Evolutionary conservation across 2,113 vertebrate species (phyloP), one percentile per base, ranked within the genome.

Genomic region (Camelus dromedarius): DNA sequence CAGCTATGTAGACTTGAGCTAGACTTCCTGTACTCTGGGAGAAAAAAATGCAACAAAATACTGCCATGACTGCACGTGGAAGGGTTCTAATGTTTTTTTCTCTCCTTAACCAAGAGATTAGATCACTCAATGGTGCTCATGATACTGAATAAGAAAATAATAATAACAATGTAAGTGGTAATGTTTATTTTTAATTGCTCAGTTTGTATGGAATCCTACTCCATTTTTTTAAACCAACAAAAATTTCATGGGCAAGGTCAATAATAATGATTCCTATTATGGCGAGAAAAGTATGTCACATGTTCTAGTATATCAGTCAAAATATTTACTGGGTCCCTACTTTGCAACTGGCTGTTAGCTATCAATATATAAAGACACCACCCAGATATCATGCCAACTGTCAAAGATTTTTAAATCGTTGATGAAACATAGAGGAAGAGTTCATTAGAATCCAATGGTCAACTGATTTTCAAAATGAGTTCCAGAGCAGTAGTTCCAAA

Each of bases 271-370:
- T 20, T 79, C 52, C 52, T 58, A 48, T 13, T 81, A 30, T 48
- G 20, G 18, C 16, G 56, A 82, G 58, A 66, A 58, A 89, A 77
- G 35, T 54, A 81, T 15, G 69, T 77, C 28, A 28, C n/a, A 60
- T 73, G 72, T 93, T 93, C 60, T 73, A 91, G 6, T 35, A 14
- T 69, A 77, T n/a, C 32, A 66, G 32, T 80, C 84, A 97, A 89
- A 76, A 60, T 82, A 80, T 70, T 87, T 75, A 66, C 52, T 26
- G 15, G 46, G 20, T 9, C 77, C 9, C 46, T 69, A 58, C 20
- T 87, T 92, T 95, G 50, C 73, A n/a, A 60, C 26, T 72, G 10
- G 60, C 85, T 85, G 18, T 35, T 67, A 64, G 50, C 16, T 95
- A 46, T 77, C n/a, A n/a, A 87, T 38, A 93, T 6, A 62, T 12